A percentile compares a stretch with the other conserved stretches of the same genome.
phyloP scores from a whole-genome alignment of 2,797 vertebrate genomes.

The Phalloptychus januarius region DNA sequence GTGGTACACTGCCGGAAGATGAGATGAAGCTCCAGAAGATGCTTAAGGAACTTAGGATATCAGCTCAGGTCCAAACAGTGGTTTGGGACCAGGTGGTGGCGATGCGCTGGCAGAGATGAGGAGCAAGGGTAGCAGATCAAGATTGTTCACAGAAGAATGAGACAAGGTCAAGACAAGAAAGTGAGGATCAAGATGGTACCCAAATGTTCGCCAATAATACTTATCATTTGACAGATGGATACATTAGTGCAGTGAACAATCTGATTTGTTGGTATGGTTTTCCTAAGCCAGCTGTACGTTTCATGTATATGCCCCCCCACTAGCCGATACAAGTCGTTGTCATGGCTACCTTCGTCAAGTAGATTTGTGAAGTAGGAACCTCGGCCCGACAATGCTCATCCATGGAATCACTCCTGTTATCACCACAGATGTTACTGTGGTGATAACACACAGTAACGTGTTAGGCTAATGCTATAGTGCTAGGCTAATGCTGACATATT shows the following conservation, averaged over 20 bases:
- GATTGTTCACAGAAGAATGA: conserved; percentile 20
- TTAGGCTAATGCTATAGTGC: no score
- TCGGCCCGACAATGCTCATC: conserved; percentile 88
- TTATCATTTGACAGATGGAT: conserved; percentile 84
- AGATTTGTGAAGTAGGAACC: conserved; percentile 82
- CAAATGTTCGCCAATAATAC: conserved; percentile 77
- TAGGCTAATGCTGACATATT: no score
- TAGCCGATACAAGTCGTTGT: conserved; percentile 83
- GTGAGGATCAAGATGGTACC: conserved; percentile 4
- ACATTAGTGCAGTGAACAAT: conserved; percentile 83
- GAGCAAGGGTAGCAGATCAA: neutral
- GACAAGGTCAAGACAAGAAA: neutral
- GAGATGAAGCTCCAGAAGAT: conserved; percentile 83
- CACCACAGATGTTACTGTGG: no score
- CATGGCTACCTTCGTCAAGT: conserved; percentile 83
- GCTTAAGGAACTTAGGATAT: conserved; percentile 86
- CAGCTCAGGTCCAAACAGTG: conserved; percentile 83
- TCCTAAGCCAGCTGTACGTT: conserved; percentile 81
- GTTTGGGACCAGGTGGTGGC: conserved; percentile 85
- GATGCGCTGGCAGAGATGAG: conserved; percentile 84
- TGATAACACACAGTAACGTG: no score
- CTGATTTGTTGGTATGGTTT: conserved; percentile 75
- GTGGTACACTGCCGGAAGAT: conserved; percentile 77
- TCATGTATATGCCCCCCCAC: conserved; percentile 88
- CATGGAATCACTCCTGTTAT: conserved; percentile 88